Percentiles rank a stretch among this genome's conserved stretches.
These are phyloP conservation scores for Spicauda simplicius DNA, from an alignment of 2,888 invertebrate genomes.

Conservation along the genomic window DNA sequence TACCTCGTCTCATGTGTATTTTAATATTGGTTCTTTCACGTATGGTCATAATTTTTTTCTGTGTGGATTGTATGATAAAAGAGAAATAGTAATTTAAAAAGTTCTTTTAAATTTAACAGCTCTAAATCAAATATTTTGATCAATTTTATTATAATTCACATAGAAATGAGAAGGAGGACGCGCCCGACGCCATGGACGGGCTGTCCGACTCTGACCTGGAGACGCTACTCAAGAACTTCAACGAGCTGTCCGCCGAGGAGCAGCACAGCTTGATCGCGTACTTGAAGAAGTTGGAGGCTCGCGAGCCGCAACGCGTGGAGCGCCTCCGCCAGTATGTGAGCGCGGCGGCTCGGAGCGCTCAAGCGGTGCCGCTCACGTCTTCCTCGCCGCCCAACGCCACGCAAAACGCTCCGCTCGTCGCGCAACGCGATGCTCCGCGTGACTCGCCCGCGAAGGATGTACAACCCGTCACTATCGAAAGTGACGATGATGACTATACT, in stretches of 20 bases:
- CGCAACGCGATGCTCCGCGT: too few relatives aligned
- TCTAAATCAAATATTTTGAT: too few relatives aligned
- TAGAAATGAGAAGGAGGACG: conserved; percentile 59
- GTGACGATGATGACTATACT: conserved; percentile 92
- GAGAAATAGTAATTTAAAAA: too few relatives aligned
- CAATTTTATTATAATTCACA: not conserved
- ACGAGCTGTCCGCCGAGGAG: conserved; percentile 91
- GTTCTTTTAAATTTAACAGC: too few relatives aligned
- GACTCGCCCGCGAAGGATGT: not conserved
- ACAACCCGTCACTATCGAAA: conserved; percentile 70
- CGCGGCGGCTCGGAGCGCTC: conserved; percentile 55
- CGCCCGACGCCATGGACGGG: conserved; percentile 87
- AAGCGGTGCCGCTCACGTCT: conserved; percentile 21
- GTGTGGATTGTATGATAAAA: too few relatives aligned
- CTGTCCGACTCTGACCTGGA: conserved; percentile 92
- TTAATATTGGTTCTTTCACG: too few relatives aligned
- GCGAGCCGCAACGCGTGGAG: conserved; percentile 91
- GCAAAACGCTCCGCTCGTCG: too few relatives aligned
- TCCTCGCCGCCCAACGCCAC: not conserved
- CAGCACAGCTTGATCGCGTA: conserved; percentile 93
- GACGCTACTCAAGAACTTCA: conserved; percentile 90
- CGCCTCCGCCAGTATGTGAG: conserved; percentile 91
- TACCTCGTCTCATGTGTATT: too few relatives aligned
- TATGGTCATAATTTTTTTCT: too few relatives aligned
- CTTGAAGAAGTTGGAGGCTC: conserved; percentile 91